Conservation (phyloP, 2,888 invertebrate species). For the Diadegma fenestrale region DNA sequence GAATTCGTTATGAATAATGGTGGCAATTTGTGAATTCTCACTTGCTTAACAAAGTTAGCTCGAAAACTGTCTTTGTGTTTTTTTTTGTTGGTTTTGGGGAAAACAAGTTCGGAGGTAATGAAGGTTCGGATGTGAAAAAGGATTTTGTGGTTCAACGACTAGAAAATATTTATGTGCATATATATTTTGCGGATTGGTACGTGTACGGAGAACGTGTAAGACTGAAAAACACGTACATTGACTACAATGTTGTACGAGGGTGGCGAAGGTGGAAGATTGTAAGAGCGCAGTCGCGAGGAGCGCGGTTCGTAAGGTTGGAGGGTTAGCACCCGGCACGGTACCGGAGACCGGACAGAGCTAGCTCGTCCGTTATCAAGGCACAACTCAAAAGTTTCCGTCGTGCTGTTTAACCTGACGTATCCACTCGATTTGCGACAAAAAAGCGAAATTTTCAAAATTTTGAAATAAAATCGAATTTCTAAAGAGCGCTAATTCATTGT, state of each 20-base stretch:
- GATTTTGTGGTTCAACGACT: constrained; percentile 47
- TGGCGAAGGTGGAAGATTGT: constrained; percentile 74
- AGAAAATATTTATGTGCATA: not conserved
- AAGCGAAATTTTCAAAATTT: not conserved
- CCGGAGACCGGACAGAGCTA: constrained; percentile 84
- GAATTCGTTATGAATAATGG: not conserved
- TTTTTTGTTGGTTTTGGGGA: not conserved
- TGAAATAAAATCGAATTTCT: not conserved
- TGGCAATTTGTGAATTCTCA: constrained; percentile 6
- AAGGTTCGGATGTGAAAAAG: constrained; percentile 47
- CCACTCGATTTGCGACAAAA: constrained; percentile 13
- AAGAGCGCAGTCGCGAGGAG: constrained; percentile 79
- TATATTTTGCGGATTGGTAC: constrained; percentile 34
- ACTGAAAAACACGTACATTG: constrained; percentile 36
- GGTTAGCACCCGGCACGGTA: constrained; percentile 81
- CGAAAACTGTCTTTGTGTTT: not conserved
- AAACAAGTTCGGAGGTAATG: not conserved
- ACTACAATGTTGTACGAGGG: constrained; percentile 44
- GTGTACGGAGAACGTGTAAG: constrained; percentile 40
- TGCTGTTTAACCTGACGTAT: constrained; percentile 21
- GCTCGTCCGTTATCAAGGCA: constrained; percentile 76
- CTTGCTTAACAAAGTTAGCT: not conserved
- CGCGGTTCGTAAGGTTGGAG: constrained; percentile 73
- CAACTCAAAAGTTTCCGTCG: constrained; percentile 43
- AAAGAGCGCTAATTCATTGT: not conserved